Evolutionary conservation across 2,113 vertebrate species (phyloP).

Genomic region (Hucho hucho): DNA sequence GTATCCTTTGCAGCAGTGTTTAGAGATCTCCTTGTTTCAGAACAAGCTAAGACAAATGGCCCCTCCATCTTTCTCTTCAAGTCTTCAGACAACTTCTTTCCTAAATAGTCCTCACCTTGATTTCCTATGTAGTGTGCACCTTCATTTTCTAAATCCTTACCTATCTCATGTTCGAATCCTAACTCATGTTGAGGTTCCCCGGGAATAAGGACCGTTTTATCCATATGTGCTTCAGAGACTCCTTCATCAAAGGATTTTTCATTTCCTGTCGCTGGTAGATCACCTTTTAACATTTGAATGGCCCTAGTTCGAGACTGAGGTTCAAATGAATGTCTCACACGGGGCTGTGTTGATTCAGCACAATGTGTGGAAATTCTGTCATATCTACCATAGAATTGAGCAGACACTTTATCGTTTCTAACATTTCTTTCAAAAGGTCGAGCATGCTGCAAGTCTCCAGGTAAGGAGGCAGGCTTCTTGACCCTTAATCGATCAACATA

Average conservation of each 20-base stretch:
- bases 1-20: slow-evolving; percentile 39
- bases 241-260: background rate
- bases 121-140: no score
- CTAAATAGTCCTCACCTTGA: no score
- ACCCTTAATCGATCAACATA: slow-evolving; percentile 66
- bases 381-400: slow-evolving; percentile 54
- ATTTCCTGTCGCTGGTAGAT: slow-evolving; percentile 46
- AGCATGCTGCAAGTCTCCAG: slow-evolving; percentile 55
- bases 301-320: slow-evolving; percentile 72
- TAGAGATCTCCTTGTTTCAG: slow-evolving; percentile 48
- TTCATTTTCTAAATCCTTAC: slow-evolving; percentile 22
- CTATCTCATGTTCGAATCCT: slow-evolving; percentile 31
- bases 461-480: slow-evolving; percentile 61
- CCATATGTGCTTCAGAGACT: slow-evolving; percentile 10
- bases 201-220: slow-evolving; percentile 22
- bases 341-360: slow-evolving; percentile 32
- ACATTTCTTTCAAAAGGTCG: slow-evolving; percentile 35
- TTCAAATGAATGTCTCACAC: slow-evolving; percentile 70
- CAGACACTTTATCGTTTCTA: slow-evolving; percentile 25
- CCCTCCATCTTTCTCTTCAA: slow-evolving; percentile 22
- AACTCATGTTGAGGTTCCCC: slow-evolving; percentile 30
- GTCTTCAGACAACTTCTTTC: slow-evolving; percentile 27
- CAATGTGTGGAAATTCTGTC: slow-evolving; percentile 45
- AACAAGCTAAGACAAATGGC: background rate
- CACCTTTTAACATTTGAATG: slow-evolving; percentile 68